Base-by-base conservation (phyloP, 2,113 vertebrate species). In the Mormyrus lacerda region DNA sequence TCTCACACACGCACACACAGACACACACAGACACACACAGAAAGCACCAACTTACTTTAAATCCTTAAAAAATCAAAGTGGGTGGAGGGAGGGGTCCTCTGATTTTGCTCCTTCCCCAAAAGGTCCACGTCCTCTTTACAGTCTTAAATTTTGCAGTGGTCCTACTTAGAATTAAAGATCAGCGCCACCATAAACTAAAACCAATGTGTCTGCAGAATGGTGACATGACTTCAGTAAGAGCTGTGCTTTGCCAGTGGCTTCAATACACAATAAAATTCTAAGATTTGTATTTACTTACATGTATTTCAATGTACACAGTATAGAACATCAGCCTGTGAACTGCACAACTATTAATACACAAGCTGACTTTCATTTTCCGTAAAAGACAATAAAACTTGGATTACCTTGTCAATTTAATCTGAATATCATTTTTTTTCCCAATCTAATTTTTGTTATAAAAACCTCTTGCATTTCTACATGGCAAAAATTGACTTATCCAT, bases 331-430 rank as follows among this genome's bases (percentile, higher is more conserved):
- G 2, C 19, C 21, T 45, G 42, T 83, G 19, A 85, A 24, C 11
- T 50, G 47, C 95, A 95, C 95, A 94, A 94, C 93, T 94, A 94
- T 98, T 96, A 98, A 98, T 98, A 97, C 98, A 95, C 95, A 96
- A 96, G 98, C 98, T 97, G 97, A 99, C 98, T 98, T 98, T 98
- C 96, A 97, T 96, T 97, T 97, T 96, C 96, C 95, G 94, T 96
- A 96, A 96, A 96, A 96, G 97, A 95, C 98, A 98, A 95, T 95
- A 94, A 98, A 55, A 98, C 97, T 97, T 96, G 96, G 96, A 98
- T 97, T 96, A 85, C 93, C 95, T 97, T 97, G 95, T 95, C 97
- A 98, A 98, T 98, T 98, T 97, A 98, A 97, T 96, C 95, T 91
- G 47, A 48, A 48, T 15, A n/a, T 50, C 11, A 7, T 2, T 48